Evolutionary conservation across 2,797 vertebrate species (phyloP), one percentile per base, ranked within the genome.

Genomic region (Mionectes olivaceus): DNA sequence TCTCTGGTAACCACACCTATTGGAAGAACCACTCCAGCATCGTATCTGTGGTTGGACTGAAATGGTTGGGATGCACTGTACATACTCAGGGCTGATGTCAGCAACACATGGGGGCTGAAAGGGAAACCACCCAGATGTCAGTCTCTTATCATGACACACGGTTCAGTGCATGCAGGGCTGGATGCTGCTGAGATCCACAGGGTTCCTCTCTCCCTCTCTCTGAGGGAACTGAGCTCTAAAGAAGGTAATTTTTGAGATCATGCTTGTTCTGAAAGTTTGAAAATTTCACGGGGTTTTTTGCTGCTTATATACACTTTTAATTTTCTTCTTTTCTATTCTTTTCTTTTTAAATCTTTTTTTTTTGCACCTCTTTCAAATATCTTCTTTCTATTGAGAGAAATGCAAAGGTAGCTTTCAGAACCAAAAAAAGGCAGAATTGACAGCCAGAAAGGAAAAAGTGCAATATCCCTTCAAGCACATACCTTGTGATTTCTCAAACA

Each of bases 81-180:
- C 13, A 5, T 4, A 9, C 15, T 44, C 9, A 19, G 32, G 28
- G 63, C 19, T 85, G 50, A 10, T 11, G 82, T 61, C 46, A 57
- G 10, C 3, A 19, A 23, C 17, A 19, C 39, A 23, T 1, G 10
- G 32, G 22, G 44, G 7, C 24, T 87, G 57, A 53, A 63, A 67
- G 19, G 18, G 75, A 68, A 87, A 37, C 19, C 71, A 44, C 32
- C 5, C 46, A 33, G 49, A 49, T 71, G 13, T 68, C 3, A 2
- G 14, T 68, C 7, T 3, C 1, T 39, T 30, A 9, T 10, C 0
- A 2, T 35, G 84, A n/a, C 53, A 22, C n/a, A 9, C 0, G 2
- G 11, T 23, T 74, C 24, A 8, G 0, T 9, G 49, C 41, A 8
- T 4, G 5, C 33, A 56, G 57, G 13, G 33, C 28, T 81, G 46